Evolutionary conservation across 2,797 vertebrate genomes (phyloP), one percentile per base, ranked within the genome.

Genomic region (Ptychobarbus kaznakovi): DNA sequence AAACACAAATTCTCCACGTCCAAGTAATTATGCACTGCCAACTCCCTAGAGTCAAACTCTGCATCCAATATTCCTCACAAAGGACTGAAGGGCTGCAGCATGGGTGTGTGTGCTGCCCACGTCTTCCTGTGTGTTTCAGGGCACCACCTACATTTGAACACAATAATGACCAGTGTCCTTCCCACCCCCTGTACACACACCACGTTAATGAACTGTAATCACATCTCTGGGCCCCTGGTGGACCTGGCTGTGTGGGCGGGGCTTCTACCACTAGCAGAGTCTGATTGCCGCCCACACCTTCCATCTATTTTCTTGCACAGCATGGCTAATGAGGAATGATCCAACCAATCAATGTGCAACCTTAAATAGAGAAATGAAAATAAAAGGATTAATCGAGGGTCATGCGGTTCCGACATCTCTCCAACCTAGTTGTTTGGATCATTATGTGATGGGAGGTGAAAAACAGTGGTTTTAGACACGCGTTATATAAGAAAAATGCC

Each of bases 231-330:
- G 88, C 82, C 85, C 86, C 86, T 89, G 88, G 89, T 93, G 93
- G 93, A 92, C 91, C 93, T 91, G 88, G 88, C 90, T 89, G 70
- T 87, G 91, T 90, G 89, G 91, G 90, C 87, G 93, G 90, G 84
- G 87, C 89, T 87, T 49, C 74, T 90, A 92, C 90, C 85, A 89
- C 85, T 86, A 91, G 90, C 90, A 86, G 89, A 92, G 91, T 93
- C 92, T 78, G 91, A 92, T 89, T 93, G 92, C 91, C 81, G 66
- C 90, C 90, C 92, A 51, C 32, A n/a, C 80, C 83, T 22, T 53
- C 79, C 63, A 80, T 90, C 89, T 83, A 90, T 88, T 90, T 68
- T 89, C 92, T 90, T 90, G 92, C 93, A 90, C 91, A 87, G 53
- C 86, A 84, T 87, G 89, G 90, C 90, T 90, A 87, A 92, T 92